Evolutionary conservation across 35 echinoderm and acorn worm genomes (phyloP).

Genomic region (Ptychodera flava): DNA sequence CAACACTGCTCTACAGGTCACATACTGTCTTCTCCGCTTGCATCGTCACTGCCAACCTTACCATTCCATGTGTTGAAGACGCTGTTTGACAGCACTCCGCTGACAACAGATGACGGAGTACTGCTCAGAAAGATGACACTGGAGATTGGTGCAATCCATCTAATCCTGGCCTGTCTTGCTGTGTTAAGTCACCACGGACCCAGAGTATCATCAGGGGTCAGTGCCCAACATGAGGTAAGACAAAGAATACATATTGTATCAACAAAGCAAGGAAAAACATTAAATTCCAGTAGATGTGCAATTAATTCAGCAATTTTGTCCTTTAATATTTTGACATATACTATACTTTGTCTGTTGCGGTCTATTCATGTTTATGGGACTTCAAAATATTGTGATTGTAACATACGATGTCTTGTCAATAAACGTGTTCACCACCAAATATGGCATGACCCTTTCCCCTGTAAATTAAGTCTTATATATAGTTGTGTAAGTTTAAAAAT

Average conservation of each 20-base stretch:
- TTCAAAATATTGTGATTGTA: too few relatives aligned
- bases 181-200: constrained; percentile 90
- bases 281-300: too few relatives aligned
- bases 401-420: too few relatives aligned
- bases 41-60: constrained; percentile 72
- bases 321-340: too few relatives aligned
- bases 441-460: too few relatives aligned
- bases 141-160: constrained; percentile 88
- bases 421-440: too few relatives aligned
- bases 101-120: constrained; percentile 96
- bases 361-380: too few relatives aligned
- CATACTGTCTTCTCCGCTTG: constrained; percentile 76
- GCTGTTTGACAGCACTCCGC: constrained; percentile 86
- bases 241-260: neutral
- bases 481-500: too few relatives aligned
- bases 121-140: constrained; percentile 80
- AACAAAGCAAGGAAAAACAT: too few relatives aligned
- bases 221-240: constrained; percentile 47
- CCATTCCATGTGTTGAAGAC: constrained; percentile 87
- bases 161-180: constrained; percentile 79
- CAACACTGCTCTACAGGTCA: constrained; percentile 63
- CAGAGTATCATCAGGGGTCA: constrained; percentile 17
- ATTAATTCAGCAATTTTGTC: too few relatives aligned
- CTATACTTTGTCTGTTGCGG: too few relatives aligned
- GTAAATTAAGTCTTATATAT: too few relatives aligned